Base-by-base conservation (phyloP, 2,113 vertebrate genomes). In the Cyprinus carpio region DNA sequence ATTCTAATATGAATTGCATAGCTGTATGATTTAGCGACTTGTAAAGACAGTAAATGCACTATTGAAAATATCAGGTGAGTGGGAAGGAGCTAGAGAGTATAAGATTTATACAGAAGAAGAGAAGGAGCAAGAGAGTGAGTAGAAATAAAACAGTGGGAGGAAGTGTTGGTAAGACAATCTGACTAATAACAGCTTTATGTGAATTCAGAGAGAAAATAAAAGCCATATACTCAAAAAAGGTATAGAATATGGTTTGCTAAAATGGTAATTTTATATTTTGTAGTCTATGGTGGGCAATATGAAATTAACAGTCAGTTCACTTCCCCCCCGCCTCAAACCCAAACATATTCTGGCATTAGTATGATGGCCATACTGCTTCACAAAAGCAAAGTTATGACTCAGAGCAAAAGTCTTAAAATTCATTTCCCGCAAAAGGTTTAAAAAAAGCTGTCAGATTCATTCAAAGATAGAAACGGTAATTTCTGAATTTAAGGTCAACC, bases 401-500 rank as follows among this genome's bases (percentile, higher is more conserved):
- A 62, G 10, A 78, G 76, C 29, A 9, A 15, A 40, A 43, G 40
- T 64, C 37, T 62, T 80, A 3, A 46, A 62, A 65, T 29, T 27
- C 10, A 69, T 81, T 69, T 81, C 43, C 25, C 8, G n/a, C n/a
- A n/a, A 69, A 18, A 34, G 62, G 18, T 46, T 46, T 46, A 4
- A 79, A 43, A n/a, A 27, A 46, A 79, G 77, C 37, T 18, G 58
- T 64, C 77, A 40, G 49, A 54, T 60, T 65, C 29, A 69, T 49
- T 81, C 13, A 37, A 51, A 20, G 18, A 34, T n/a, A 43, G 64
- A 67, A 77, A 54, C 58, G 62, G 25, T 76, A 6, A 82, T 76
- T 80, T 80, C 37, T 81, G 58, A 81, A 81, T 81, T 69, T n/a
- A 81, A 27, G 80, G 64, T 81, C 62, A 69, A 69, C 18, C 1